These are phyloP conservation scores for Lateolabrax maculatus DNA, from an alignment of 2,797 vertebrate species.

Conservation along the genomic window DNA sequence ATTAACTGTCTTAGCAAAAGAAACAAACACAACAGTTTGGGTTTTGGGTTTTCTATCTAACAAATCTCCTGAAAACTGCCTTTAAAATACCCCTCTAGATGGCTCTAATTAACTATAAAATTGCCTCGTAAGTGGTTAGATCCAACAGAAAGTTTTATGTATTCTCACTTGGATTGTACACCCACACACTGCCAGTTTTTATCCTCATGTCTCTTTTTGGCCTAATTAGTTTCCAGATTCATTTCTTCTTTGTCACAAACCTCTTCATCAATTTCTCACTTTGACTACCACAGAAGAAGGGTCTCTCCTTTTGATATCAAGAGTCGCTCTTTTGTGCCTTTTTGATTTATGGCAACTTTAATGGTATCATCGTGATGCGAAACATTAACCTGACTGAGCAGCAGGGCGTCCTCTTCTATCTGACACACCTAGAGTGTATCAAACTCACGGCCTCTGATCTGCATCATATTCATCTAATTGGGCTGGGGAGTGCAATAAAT, in stretches of 20 bases:
- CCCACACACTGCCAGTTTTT: slow-evolving; percentile 30
- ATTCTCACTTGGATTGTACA: slow-evolving; percentile 4
- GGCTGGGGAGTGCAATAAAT: slow-evolving; percentile 53
- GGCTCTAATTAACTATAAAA: not conserved
- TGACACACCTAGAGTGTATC: slow-evolving; percentile 24
- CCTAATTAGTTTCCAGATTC: slow-evolving; percentile 27
- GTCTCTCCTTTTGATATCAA: slow-evolving; percentile 18
- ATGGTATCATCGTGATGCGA: slow-evolving; percentile 9
- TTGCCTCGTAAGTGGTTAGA: not conserved
- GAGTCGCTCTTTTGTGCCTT: not conserved
- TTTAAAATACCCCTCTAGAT: not conserved
- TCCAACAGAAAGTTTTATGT: slow-evolving; percentile 21
- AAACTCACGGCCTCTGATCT: slow-evolving; percentile 34
- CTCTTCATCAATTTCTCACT: not conserved
- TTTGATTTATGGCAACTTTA: not conserved
- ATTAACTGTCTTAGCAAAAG: not conserved
- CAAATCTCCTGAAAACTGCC: not conserved
- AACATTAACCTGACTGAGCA: slow-evolving; percentile 12
- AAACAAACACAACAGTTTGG: not conserved
- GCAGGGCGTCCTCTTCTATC: slow-evolving; percentile 2
- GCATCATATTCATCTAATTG: slow-evolving; percentile 61
- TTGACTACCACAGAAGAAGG: not conserved
- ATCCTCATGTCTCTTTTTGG: slow-evolving; percentile 20
- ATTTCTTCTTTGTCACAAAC: slow-evolving; percentile 20
- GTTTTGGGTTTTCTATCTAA: not conserved